Percentiles rank a stretch among this genome's conserved stretches.
phyloP scores from a whole-genome alignment of 1,140 invertebrate species.

The Drosophila sp. region DNA sequence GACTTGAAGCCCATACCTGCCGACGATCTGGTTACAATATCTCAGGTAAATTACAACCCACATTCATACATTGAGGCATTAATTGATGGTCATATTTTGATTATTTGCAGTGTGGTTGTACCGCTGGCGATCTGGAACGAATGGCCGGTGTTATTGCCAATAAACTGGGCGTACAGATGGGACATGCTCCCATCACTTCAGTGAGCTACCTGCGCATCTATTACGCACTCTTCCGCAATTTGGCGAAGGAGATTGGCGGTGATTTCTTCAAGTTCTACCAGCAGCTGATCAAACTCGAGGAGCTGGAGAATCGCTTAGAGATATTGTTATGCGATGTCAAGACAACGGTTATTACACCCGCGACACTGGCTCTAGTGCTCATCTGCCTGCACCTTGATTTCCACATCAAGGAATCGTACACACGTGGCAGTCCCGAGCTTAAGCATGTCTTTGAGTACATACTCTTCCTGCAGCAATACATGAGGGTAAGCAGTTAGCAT shows the following conservation, averaged over 20 bases:
- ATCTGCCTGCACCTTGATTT: slow-evolving; percentile 88
- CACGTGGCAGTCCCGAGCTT: slow-evolving; percentile 79
- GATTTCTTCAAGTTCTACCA: slow-evolving; percentile 85
- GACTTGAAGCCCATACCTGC: slow-evolving; percentile 81
- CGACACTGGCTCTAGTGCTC: slow-evolving; percentile 89
- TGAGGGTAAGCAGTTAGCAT: slow-evolving; percentile 54
- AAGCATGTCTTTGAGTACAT: slow-evolving; percentile 84
- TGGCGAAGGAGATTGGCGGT: slow-evolving; percentile 85
- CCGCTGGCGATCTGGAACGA: slow-evolving; percentile 89
- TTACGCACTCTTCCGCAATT: slow-evolving; percentile 86
- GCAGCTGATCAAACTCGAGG: slow-evolving; percentile 83
- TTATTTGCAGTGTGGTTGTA: slow-evolving; percentile 89
- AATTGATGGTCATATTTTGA: slow-evolving; percentile 63
- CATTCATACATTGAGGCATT: neutral
- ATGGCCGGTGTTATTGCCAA: slow-evolving; percentile 90
- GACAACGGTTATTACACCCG: slow-evolving; percentile 88
- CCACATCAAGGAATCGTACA: slow-evolving; percentile 84
- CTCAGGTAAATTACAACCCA: slow-evolving; percentile 66
- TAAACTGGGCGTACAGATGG: slow-evolving; percentile 88
- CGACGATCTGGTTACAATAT: slow-evolving; percentile 84
- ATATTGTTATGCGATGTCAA: slow-evolving; percentile 89
- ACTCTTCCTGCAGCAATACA: slow-evolving; percentile 83
- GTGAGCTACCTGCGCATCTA: slow-evolving; percentile 89
- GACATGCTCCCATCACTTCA: slow-evolving; percentile 87
- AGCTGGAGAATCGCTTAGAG: slow-evolving; percentile 88